Conservation (phyloP, 2,113 vertebrate species). For the Galeopterus variegatus region DNA sequence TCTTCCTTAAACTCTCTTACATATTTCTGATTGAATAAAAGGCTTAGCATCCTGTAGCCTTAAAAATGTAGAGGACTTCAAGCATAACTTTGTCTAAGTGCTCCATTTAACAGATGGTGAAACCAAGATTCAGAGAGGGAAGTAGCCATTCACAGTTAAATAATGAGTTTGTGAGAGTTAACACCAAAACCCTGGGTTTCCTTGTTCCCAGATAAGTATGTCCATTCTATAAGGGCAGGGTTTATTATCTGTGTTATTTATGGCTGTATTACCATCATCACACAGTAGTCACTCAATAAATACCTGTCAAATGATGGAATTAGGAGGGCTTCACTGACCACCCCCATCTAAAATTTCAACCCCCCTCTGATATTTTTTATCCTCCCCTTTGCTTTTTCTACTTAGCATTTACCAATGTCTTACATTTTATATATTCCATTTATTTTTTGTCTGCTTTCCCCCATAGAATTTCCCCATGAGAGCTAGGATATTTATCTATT, state of each 20-base stretch:
- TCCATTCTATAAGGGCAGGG: neutral
- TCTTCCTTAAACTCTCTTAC: neutral
- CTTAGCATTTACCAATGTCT: neutral
- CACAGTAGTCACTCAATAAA: conserved; percentile 6
- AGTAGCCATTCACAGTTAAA: conserved; percentile 4
- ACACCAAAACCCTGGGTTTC: neutral
- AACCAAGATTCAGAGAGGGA: conserved; percentile 21
- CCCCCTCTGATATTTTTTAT: neutral
- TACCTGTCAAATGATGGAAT: conserved; percentile 39
- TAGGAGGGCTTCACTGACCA: neutral
- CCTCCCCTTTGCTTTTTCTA: neutral
- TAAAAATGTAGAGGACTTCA: neutral
- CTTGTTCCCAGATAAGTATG: neutral
- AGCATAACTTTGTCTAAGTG: neutral
- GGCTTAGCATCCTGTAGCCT: conserved; percentile 7
- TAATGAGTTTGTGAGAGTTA: conserved; percentile 20
- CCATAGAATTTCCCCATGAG: conserved; percentile 6
- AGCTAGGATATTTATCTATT: conserved; percentile 19
- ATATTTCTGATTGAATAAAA: neutral
- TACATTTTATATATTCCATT: conserved; percentile 24
- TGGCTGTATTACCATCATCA: neutral
- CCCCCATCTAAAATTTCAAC: conserved; percentile 10
- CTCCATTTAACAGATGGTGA: neutral
- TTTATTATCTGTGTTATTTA: conserved; percentile 24
- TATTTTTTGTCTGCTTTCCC: neutral